These are phyloP conservation scores for Meliscaeva auricollis DNA, from an alignment of 2,888 invertebrate genomes.

Conservation along the genomic window DNA sequence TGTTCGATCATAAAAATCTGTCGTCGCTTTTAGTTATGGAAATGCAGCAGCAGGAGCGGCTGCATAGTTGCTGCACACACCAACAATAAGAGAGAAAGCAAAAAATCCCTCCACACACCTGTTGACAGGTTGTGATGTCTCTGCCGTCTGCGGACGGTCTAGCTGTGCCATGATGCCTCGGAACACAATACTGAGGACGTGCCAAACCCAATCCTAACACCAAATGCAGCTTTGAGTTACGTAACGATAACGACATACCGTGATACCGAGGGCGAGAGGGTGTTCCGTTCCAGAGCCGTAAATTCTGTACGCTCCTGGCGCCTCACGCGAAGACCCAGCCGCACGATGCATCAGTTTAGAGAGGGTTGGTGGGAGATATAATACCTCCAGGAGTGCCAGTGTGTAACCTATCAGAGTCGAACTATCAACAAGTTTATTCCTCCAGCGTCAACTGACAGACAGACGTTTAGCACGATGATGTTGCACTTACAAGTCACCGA, in stretches of 20 bases:
- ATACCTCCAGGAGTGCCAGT: background rate
- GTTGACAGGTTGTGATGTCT: slow-evolving; percentile 68
- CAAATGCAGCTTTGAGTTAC: slow-evolving; percentile 59
- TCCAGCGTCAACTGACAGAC: slow-evolving; percentile 63
- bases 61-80: slow-evolving; percentile 7
- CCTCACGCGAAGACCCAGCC: slow-evolving; percentile 60
- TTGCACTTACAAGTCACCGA: slow-evolving; percentile 72
- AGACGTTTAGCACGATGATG: slow-evolving; percentile 58
- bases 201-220: slow-evolving; percentile 53
- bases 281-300: slow-evolving; percentile 54
- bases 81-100: too few species aligned
- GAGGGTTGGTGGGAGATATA: slow-evolving; percentile 8
- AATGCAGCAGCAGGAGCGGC: slow-evolving; percentile 24
- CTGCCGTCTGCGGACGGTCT: slow-evolving; percentile 18
- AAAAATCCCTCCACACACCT: slow-evolving; percentile 59
- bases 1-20: slow-evolving; percentile 69
- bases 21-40: slow-evolving; percentile 62
- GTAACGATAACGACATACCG: slow-evolving; percentile 45
- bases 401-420: slow-evolving; percentile 42
- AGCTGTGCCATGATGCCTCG: slow-evolving; percentile 10
- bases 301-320: slow-evolving; percentile 59
- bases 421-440: slow-evolving; percentile 74
- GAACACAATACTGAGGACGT: slow-evolving; percentile 57
- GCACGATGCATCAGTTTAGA: slow-evolving; percentile 36
- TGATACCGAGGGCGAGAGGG: slow-evolving; percentile 48